Evolutionary conservation across 2,113 vertebrate genomes (phyloP), one percentile per base, ranked within the genome.

Genomic region (Rhagologus leucostigma): DNA sequence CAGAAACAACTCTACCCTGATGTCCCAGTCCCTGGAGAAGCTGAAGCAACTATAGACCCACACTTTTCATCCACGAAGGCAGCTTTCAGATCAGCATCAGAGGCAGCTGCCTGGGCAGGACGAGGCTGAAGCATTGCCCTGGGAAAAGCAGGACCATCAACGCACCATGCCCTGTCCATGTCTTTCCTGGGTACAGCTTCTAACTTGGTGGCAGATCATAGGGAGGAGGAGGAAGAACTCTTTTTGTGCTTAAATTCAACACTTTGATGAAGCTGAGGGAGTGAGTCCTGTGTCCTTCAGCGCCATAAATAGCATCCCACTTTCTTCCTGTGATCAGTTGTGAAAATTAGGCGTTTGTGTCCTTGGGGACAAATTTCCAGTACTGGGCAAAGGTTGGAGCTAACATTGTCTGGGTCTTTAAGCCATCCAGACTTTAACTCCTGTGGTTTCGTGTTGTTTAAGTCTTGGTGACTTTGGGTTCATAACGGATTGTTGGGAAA

Each of bases 131-230:
- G 9, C 20, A 3, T 46, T 52, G 44, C 15, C 47, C 71, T 59
- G 17, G 21, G 35, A 49, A 79, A 71, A 17, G 32, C 47, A 83
- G 18, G 29, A 63, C n/a, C 39, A 59, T 3, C 32, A 32, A n/a
- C 12, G 68, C 19, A 49, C 35, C 0, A 0, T 55, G 10, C 8
- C 52, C 30, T 64, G 30, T 46, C 13, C 23, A 3, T 6, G 13
- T 65, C 37, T 77, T 80, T 62, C 32, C 71, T 69, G 32, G 10
- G 11, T 47, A 35, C 41, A 84, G 14, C 35, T 87, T 63, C 64
- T 37, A 60, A 44, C 10, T 17, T 74, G 46, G 13, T 68, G 55
- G 29, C 50, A 89, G 22, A 30, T 1, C 2, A 32, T 3, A 11
- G 39, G 14, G 13, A 71, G 16, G 26, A 84, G 35, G 17, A 80